Base-by-base conservation (phyloP, 2,888 invertebrate species). In the Atethmia centrago region DNA sequence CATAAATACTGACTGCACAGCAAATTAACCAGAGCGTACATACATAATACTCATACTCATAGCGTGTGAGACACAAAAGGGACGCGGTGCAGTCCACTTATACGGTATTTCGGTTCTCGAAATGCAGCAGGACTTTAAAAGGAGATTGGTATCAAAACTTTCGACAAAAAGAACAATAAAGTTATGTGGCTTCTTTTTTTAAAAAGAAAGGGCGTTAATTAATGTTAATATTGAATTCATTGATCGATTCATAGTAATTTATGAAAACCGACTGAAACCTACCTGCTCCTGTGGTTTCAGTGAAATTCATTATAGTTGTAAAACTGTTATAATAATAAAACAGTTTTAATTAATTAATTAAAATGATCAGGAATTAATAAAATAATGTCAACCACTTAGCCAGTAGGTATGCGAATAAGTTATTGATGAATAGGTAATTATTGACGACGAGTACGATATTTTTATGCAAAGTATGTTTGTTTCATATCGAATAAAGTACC, bases 381-480 rank as follows among this genome's bases (percentile, higher is more conserved):
- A 56, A 14, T n/a, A 58, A 28, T 67, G 31, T 7, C n/a, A n/a
- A 45, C 3, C 31, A n/a, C 19, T 45, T 45, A 16, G 10, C 31
- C 31, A 16, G 19, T 56, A 45, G 61, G 62, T 25, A 25, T 21
- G 12, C 19, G 7, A 36, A 5, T 21, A 42, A 31, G 19, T 61
- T 45, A 12, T 47, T 47, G 5, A 68, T 61, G 25, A 47, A 45
- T 59, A n/a, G n/a, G 4, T 36, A 31, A 36, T 36, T 68, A 45
- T 19, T 31, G 14, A 25, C 25, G 10, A 9, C 19, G 25, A 47
- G 64, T 36, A 10, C 25, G 25, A 36, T 21, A 25, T 47, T 36
- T 61, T 68, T 63, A 47, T 63, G 25, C 47, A 47, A 47, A 25
- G 14, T 25, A 42, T 36, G 31, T 36, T 67, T 21, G 16, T 58